Base-by-base conservation (phyloP, 2,888 invertebrate species). In the Serripes groenlandicus region DNA sequence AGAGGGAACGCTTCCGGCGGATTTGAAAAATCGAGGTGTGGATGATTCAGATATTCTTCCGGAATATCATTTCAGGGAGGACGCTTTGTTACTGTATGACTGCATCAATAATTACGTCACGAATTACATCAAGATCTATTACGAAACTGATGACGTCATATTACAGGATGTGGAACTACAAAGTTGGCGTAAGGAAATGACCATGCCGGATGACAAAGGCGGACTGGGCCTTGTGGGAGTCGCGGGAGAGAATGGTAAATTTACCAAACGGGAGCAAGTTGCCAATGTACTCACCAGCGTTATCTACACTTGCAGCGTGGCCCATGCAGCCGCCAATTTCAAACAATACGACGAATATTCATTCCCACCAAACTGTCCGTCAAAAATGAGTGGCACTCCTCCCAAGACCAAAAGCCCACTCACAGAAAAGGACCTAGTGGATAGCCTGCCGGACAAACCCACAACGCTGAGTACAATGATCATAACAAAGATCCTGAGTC, bases 1-100 rank as follows among this genome's bases (percentile, higher is more conserved):
- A 1, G 86, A 92, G 68, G 94, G 94, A 37, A 90, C 90, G 32
- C 87, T 94, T 56, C 92, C 93, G 32, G 91, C 91, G 28, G 94
- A 95, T 73, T 87, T 95, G 23, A 91, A 93, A 78, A 81, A 88
- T 21, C 89, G 95, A 32, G 85, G 85, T 68, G 89, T 94, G 7
- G 74, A 89, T n/a, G 93, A 94, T 75, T 84, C 86, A 4, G 86
- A 90, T 15, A 87, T 93, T n/a, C 83, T 95, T 5, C 93, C 94
- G 5, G 81, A 92, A 72, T 95, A 94, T 85, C 93, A 93, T 23
- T 94, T 92, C 89, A 86, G 95, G 72, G 94, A 95, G 72, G 95
- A 95, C 85, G 94, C 93, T 3, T 34, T 93, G 21, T 86, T 91
- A 0, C 79, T 94, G 7, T 94, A 92, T 81, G 76, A 92, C 21